These are phyloP conservation scores for Ooceraea biroi DNA, from an alignment of 1,140 invertebrate species.

Conservation along the genomic window DNA sequence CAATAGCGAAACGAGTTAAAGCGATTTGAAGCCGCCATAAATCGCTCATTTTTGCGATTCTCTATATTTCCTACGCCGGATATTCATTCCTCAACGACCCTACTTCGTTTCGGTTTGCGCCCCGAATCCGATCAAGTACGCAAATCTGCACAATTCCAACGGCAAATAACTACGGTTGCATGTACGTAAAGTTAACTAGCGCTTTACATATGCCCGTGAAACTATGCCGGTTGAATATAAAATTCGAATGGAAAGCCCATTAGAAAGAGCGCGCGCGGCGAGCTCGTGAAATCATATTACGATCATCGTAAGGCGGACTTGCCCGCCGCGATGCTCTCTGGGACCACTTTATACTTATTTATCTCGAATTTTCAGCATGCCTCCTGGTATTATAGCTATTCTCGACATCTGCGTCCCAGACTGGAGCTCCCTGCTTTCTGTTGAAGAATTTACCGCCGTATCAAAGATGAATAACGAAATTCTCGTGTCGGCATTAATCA, in stretches of 20 bases:
- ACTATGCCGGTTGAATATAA: constrained; percentile 69
- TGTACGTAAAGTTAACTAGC: constrained; percentile 16
- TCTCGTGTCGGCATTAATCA: constrained; percentile 1
- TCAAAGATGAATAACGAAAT: background rate
- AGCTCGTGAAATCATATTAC: constrained; percentile 69
- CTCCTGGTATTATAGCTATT: constrained; percentile 17
- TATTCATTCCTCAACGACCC: background rate
- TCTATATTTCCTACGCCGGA: background rate
- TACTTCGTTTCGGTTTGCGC: background rate
- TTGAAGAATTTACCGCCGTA: background rate
- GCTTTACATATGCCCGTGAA: constrained; percentile 29
- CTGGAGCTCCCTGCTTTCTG: background rate
- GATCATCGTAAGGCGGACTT: constrained; percentile 29
- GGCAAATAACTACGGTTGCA: constrained; percentile 11
- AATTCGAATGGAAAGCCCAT: constrained; percentile 69
- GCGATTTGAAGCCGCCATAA: background rate
- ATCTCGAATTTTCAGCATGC: constrained; percentile 49
- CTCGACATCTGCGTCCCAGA: constrained; percentile 1
- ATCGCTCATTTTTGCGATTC: background rate
- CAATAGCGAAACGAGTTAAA: background rate
- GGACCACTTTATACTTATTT: constrained; percentile 60
- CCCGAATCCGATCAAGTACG: constrained; percentile 8
- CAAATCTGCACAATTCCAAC: constrained; percentile 44
- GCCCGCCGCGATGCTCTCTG: background rate
- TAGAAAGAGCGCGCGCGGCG: constrained; percentile 17